These are phyloP conservation scores for Empis stercorea DNA, from an alignment of 2,888 invertebrate genomes.

Conservation along the genomic window DNA sequence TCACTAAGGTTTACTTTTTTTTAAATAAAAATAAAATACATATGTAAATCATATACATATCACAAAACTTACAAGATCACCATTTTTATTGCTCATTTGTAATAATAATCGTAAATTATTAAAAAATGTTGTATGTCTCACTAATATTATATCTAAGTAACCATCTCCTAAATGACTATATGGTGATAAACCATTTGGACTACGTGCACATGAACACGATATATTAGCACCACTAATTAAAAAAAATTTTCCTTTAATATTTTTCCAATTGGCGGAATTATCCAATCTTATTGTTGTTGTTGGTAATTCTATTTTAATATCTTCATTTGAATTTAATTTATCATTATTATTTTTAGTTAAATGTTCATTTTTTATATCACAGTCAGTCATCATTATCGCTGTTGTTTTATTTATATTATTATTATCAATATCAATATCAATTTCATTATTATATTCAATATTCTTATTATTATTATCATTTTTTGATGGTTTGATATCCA, in stretches of 20 bases:
- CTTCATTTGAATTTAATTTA: constrained; percentile 9
- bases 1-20: too few species aligned
- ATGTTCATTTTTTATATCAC: constrained; percentile 5
- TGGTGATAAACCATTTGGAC: constrained; percentile 65
- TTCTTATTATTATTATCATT: not conserved
- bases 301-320: constrained; percentile 6
- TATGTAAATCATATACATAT: too few species aligned
- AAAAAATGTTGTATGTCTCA: constrained; percentile 55
- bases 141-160: constrained; percentile 59
- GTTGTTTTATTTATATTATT: constrained; percentile 11
- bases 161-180: constrained; percentile 71
- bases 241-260: constrained; percentile 56
- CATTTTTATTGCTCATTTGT: constrained; percentile 46
- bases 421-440: constrained; percentile 2
- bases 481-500: not conserved
- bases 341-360: constrained; percentile 6
- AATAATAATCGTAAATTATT: constrained; percentile 58
- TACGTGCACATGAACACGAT: constrained; percentile 59
- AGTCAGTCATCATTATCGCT: constrained; percentile 1
- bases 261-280: constrained; percentile 37
- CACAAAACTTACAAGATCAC: constrained; percentile 50
- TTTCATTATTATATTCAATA: not conserved
- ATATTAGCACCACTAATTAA: constrained; percentile 68
- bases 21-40: too few species aligned
- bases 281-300: constrained; percentile 7